Base-by-base conservation (phyloP, 2,797 vertebrate species). In the Anabacerthia variegaticeps region DNA sequence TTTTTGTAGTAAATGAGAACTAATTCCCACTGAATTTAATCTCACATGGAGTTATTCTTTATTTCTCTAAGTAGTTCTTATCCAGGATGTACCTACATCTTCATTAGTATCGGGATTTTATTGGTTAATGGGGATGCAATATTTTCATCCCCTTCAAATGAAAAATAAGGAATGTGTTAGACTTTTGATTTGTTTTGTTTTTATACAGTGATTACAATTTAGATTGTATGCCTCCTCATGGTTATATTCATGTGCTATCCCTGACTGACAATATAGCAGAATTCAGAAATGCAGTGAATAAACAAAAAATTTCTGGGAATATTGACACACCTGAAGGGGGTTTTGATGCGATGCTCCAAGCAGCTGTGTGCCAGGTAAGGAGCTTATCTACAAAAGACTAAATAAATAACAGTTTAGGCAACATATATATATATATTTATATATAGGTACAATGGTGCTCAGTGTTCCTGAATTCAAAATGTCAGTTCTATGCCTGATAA, bases 271-370 rank as follows among this genome's bases (percentile, higher is more conserved):
- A 99, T 62, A 98, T 99, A 97, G 99, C 98, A 8, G 99, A 99
- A 97, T 99, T 99, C 97, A 99, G 98, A 21, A 98, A 98, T 34
- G 98, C 99, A 46, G 98, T 99, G 89, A 98, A 99, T 96, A 98
- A 98, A 65, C 99, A 99, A 96, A 98, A 98, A 91, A 99, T 99
- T 94, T 99, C 99, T 17, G 99, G 99, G 17, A 99, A 99, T 98
- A 99, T 99, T 98, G 99, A 99, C 95, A 99, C 99, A 22, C 99
- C 99, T 4, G 99, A 99, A 97, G 99, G 99, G 58, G 99, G 99
- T 17, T 99, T 99, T 23, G 99, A 99, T 68, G 99, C 99, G 0
- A 99, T 99, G 99, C 98, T 99, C 83, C 99, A 99, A 97, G 99
- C 99, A 85, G 98, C 98, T 9, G 99, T 99, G 74, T 99, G 99